phyloP scores from a whole-genome alignment of 2,888 invertebrate species.

The Rhogogaster chlorosoma region DNA sequence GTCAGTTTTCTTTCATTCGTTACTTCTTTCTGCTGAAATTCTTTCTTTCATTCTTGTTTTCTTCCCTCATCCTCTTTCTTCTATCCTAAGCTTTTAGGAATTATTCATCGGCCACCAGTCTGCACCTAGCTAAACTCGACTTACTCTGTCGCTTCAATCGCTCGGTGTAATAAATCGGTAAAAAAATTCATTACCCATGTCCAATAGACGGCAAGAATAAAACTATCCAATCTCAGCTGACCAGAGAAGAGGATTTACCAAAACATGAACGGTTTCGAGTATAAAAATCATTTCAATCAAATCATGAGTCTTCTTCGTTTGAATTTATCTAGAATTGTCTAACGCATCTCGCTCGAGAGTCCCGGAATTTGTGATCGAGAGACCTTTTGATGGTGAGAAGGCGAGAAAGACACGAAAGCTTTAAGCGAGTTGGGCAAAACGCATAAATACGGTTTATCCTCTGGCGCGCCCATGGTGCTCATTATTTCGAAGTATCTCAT shows the following conservation, averaged over 20 bases:
- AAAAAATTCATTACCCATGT: not conserved
- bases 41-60: conserved; percentile 2
- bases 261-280: not conserved
- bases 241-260: not conserved
- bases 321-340: not conserved
- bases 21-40: not conserved
- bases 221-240: not conserved
- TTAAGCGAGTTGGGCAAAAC: conserved; percentile 65
- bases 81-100: not conserved
- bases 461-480: conserved; percentile 76
- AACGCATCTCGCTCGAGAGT: conserved; percentile 40
- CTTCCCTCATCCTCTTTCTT: not conserved
- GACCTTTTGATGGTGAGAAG: conserved; percentile 54
- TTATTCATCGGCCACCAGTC: conserved; percentile 3
- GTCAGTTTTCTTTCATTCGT: conserved; percentile 38
- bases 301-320: not conserved
- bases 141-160: not conserved
- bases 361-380: not conserved
- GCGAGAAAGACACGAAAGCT: conserved; percentile 57
- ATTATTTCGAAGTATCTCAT: conserved; percentile 77
- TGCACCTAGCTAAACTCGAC: not conserved
- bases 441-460: conserved; percentile 77
- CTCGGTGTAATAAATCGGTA: not conserved
- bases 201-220: not conserved
- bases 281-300: not conserved